These are phyloP conservation scores for Microcebus jonahi DNA, from an alignment of 2,113 vertebrate species.

Conservation along the genomic window DNA sequence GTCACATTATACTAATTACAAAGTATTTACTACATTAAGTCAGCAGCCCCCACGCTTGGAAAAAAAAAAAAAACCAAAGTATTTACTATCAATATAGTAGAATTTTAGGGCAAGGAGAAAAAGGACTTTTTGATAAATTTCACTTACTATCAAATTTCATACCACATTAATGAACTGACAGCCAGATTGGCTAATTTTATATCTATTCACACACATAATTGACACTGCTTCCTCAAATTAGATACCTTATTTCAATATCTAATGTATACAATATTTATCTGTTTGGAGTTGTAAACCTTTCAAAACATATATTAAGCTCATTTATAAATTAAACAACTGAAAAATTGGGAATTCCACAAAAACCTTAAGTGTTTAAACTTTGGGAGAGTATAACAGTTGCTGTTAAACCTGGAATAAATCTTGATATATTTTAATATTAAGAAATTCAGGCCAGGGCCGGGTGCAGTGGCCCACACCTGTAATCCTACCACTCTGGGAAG, in stretches of 20 bases:
- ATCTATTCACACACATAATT: conserved; percentile 25
- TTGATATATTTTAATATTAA: conserved; percentile 25
- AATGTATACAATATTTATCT: conserved; percentile 23
- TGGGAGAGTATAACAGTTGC: not conserved
- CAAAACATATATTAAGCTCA: conserved; percentile 20
- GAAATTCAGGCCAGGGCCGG: not conserved
- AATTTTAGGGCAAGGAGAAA: conserved; percentile 55
- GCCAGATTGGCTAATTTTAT: conserved; percentile 9
- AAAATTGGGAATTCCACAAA: conserved; percentile 41
- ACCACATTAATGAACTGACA: conserved; percentile 35
- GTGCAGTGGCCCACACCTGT: no score
- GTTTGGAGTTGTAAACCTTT: conserved; percentile 14
- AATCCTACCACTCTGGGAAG: no score
- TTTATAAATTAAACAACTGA: conserved; percentile 61
- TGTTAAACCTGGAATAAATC: not conserved
- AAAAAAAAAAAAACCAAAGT: conserved; percentile 1
- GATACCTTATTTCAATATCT: conserved; percentile 39
- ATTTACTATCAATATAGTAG: conserved; percentile 46
- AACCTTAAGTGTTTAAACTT: not conserved
- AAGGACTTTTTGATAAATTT: not conserved
- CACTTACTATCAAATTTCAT: conserved; percentile 49
- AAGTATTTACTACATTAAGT: not conserved
- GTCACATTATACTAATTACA: conserved; percentile 59
- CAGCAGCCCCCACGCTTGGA: no score
- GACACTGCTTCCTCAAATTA: conserved; percentile 57